Percentiles rank a stretch among this genome's conserved stretches.
Conservation (phyloP, 2,888 invertebrate genomes). For the Drosophila multiciliata region DNA sequence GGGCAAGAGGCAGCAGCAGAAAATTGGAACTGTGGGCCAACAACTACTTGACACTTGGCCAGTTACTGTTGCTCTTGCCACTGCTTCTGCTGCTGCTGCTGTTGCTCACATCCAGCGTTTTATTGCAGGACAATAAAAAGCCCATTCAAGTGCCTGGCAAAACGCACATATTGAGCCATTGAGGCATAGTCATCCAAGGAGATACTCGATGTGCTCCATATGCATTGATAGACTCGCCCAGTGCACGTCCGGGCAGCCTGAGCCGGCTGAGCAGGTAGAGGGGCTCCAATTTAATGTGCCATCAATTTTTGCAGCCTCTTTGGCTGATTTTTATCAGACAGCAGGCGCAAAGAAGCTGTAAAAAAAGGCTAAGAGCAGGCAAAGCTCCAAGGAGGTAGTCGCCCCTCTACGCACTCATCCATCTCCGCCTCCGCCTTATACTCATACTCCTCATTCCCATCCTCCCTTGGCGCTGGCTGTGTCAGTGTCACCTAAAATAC, state of each 20-base stretch:
- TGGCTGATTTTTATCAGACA: slow-evolving; percentile 53
- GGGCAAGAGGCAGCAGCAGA: neutral
- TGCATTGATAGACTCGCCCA: slow-evolving; percentile 59
- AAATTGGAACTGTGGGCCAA: neutral
- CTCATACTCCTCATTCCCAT: neutral
- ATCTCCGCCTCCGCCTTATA: neutral
- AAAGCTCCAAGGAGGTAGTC: slow-evolving; percentile 27
- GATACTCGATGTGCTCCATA: slow-evolving; percentile 45
- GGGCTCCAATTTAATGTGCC: slow-evolving; percentile 73
- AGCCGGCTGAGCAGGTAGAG: slow-evolving; percentile 3
- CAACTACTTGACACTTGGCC: slow-evolving; percentile 67
- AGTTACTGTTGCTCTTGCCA: slow-evolving; percentile 6
- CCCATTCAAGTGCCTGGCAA: slow-evolving; percentile 59
- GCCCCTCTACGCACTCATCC: slow-evolving; percentile 1
- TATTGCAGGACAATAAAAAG: slow-evolving; percentile 70
- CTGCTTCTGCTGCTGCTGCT: slow-evolving; percentile 13
- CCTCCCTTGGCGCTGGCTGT: neutral
- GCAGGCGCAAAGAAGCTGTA: slow-evolving; percentile 51
- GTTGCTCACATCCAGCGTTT: slow-evolving; percentile 26
- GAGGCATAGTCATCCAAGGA: slow-evolving; percentile 22
- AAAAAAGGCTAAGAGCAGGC: slow-evolving; percentile 51
- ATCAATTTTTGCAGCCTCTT: slow-evolving; percentile 67
- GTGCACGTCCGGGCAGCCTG: slow-evolving; percentile 38
- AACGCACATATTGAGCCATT: slow-evolving; percentile 73
- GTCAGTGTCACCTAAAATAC: slow-evolving; percentile 69